Conservation (phyloP, 2,113 vertebrate species). For the Chamaetylas fuelleborni region DNA sequence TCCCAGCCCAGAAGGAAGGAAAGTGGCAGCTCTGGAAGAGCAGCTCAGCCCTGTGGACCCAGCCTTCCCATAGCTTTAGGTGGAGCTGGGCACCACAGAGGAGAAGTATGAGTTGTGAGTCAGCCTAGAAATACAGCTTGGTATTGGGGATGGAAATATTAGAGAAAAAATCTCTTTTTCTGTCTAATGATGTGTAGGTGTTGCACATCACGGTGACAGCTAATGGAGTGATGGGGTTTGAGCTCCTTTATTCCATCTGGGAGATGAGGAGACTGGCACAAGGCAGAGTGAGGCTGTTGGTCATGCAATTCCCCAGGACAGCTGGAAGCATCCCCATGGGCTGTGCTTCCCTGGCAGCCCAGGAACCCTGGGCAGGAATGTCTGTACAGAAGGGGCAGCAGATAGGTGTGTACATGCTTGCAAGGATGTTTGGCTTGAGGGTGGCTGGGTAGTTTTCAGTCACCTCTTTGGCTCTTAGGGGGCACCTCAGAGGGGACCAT, state of each 20-base stretch:
- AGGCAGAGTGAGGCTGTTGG: background rate
- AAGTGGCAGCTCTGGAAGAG: background rate
- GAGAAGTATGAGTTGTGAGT: background rate
- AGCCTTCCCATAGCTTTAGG: background rate
- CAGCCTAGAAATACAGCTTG: background rate
- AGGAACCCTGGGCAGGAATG: rapidly evolving
- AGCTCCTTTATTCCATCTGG: background rate
- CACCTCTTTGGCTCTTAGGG: background rate
- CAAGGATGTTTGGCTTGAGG: background rate
- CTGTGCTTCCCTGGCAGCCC: background rate
- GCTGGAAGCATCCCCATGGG: background rate
- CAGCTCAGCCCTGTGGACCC: background rate
- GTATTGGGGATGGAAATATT: background rate
- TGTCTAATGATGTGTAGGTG: background rate
- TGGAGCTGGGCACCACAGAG: background rate
- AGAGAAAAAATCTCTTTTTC: background rate
- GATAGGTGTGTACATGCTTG: background rate
- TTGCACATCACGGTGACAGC: background rate
- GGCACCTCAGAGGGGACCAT: background rate
- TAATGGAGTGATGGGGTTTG: background rate
- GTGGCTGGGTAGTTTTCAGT: background rate
- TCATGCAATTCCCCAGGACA: background rate
- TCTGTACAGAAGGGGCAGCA: too few relatives aligned
- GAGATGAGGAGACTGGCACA: background rate
- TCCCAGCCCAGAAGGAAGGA: background rate